Evolutionary conservation across 2,888 invertebrate genomes (phyloP).

Genomic region (Synanthedon formicaeformis): DNA sequence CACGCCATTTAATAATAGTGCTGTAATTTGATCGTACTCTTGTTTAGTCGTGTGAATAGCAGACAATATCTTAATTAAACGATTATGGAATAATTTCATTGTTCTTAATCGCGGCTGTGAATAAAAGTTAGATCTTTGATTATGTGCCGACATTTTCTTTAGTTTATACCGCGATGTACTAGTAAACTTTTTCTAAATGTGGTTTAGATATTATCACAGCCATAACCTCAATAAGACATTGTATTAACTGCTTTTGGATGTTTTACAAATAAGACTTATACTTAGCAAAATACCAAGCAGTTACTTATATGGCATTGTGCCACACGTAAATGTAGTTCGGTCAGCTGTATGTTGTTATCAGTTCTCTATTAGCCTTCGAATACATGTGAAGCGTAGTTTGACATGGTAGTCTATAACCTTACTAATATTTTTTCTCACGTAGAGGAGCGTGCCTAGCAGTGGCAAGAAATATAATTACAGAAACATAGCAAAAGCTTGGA

Average conservation of each 20-base stretch:
- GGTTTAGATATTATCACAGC: conserved; percentile 2
- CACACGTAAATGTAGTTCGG: too few species aligned
- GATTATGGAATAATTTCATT: conserved; percentile 9
- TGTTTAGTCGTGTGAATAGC: conserved; percentile 8
- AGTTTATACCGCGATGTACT: conserved; percentile 7
- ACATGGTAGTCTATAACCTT: too few species aligned
- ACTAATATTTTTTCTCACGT: too few species aligned
- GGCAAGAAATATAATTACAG: too few species aligned
- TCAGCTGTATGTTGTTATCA: too few species aligned
- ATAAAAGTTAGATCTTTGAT: conserved; percentile 3
- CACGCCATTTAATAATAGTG: conserved; percentile 5
- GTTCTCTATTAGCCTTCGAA: too few species aligned
- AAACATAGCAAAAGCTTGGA: too few species aligned
- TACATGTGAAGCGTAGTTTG: too few species aligned
- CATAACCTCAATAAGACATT: background rate
- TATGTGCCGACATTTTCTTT: conserved; percentile 1
- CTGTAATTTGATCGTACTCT: conserved; percentile 7
- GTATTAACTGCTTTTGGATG: background rate
- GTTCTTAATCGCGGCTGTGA: conserved; percentile 3
- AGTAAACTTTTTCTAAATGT: conserved; percentile 6
- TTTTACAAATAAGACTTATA: too few species aligned
- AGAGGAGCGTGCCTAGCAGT: too few species aligned
- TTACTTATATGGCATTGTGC: too few species aligned
- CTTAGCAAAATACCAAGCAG: too few species aligned
- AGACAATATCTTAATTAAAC: conserved; percentile 12